A percentile compares a stretch with the other conserved stretches of the same genome.
Conservation (phyloP, 2,113 vertebrate species). For the Pangasianodon hypophthalmus region DNA sequence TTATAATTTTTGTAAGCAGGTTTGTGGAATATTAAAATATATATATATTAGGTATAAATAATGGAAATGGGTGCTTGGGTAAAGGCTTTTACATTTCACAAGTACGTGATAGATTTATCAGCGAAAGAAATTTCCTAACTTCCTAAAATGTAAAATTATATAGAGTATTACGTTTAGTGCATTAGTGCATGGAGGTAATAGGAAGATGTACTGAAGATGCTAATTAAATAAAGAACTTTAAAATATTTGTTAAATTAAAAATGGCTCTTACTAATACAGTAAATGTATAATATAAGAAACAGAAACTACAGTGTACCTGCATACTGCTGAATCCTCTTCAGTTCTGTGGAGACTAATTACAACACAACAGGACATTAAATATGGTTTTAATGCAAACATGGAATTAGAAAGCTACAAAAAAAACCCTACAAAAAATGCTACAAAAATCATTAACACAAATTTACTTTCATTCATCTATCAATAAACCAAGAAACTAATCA, state of each 20-base stretch:
- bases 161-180: neutral
- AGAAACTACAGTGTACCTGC: slow-evolving; percentile 1
- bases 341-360: neutral
- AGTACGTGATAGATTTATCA: no score
- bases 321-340: neutral
- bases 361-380: neutral
- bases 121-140: no score
- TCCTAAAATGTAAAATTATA: no score
- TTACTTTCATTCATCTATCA: neutral
- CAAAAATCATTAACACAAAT: neutral
- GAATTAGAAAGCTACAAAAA: neutral
- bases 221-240: neutral
- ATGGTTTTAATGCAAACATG: neutral
- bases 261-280: neutral
- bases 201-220: neutral
- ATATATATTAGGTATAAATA: neutral
- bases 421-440: no score
- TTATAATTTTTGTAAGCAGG: no score
- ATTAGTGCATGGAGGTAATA: neutral
- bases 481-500: neutral
- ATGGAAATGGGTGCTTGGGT: neutral
- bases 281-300: neutral
- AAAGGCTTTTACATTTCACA: no score
- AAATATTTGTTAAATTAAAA: no score
- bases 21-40: no score